Evolutionary conservation across 2,113 vertebrate genomes (phyloP).

Genomic region (Varanus komodoensis): DNA sequence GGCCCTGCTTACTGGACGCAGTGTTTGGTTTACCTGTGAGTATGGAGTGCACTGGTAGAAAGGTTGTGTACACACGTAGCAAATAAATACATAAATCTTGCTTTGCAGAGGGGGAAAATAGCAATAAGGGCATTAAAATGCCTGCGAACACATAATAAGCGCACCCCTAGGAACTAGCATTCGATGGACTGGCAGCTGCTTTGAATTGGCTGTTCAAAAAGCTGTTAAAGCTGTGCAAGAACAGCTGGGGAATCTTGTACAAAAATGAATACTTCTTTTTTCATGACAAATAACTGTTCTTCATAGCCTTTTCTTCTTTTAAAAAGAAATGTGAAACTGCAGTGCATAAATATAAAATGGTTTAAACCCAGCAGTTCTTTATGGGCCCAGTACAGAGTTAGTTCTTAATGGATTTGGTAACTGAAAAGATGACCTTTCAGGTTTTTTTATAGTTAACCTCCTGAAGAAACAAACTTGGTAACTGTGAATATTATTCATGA

Average conservation of each 20-base stretch:
- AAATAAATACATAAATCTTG: neutral
- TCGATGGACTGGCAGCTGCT: neutral
- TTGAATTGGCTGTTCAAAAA: constrained; percentile 1
- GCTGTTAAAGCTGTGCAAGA: neutral
- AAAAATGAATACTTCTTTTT: neutral
- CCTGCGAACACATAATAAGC: neutral
- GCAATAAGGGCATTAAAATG: neutral
- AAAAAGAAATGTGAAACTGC: neutral
- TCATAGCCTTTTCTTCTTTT: neutral
- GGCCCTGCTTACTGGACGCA: neutral
- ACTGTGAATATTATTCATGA: constrained; percentile 13
- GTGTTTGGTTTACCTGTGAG: neutral
- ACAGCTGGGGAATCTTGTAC: neutral
- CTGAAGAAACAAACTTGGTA: constrained; percentile 32
- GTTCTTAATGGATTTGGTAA: constrained; percentile 45
- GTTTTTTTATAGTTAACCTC: constrained; percentile 31
- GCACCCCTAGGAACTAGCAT: neutral
- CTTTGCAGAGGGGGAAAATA: neutral
- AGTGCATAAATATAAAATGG: constrained; percentile 27
- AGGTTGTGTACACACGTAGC: neutral
- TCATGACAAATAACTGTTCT: constrained; percentile 30
- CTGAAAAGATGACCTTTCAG: constrained; percentile 42
- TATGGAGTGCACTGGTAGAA: neutral
- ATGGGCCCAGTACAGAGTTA: constrained; percentile 34
- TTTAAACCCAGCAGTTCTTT: constrained; percentile 38